Percentiles rank a stretch among this genome's conserved stretches.
phyloP scores from a whole-genome alignment of 2,113 vertebrate species.

The Syngnathus floridae region DNA sequence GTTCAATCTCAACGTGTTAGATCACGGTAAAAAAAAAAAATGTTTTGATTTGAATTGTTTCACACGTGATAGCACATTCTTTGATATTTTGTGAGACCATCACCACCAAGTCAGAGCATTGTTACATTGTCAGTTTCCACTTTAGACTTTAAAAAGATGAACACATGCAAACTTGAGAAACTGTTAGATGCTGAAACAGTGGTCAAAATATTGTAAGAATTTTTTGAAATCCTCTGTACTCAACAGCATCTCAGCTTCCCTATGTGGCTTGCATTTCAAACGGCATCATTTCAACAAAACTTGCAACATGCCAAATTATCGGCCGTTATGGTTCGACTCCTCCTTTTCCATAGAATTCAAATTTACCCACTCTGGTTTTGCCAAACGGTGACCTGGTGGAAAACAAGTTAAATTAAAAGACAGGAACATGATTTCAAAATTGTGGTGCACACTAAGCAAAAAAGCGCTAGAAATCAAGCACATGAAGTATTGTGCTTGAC shows the following conservation, averaged over 20 bases:
- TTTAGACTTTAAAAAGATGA: not conserved
- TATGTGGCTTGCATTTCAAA: conserved; percentile 24
- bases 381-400: conserved; percentile 39
- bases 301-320: conserved; percentile 20
- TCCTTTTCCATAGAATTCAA: not conserved
- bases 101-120: not conserved
- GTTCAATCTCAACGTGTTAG: not conserved
- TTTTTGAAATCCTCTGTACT: conserved; percentile 46
- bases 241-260: conserved; percentile 40
- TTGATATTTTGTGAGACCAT: not conserved
- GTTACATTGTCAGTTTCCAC: conserved; percentile 32
- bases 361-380: conserved; percentile 47
- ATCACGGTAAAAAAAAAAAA: not conserved
- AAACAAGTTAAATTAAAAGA: conserved; percentile 22
- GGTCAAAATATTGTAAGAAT: conserved; percentile 25
- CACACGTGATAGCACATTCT: not conserved
- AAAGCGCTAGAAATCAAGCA: not conserved
- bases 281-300: conserved; percentile 33
- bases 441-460: not conserved
- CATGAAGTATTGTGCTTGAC: not conserved
- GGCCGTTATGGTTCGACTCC: not conserved
- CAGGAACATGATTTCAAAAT: not conserved
- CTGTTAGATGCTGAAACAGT: conserved; percentile 49
- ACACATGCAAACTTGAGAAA: conserved; percentile 35
- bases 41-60: not conserved